Percentiles rank a stretch among this genome's conserved stretches.
Conservation (phyloP, 2,888 invertebrate genomes). For the Lasioglossum vierecki region DNA sequence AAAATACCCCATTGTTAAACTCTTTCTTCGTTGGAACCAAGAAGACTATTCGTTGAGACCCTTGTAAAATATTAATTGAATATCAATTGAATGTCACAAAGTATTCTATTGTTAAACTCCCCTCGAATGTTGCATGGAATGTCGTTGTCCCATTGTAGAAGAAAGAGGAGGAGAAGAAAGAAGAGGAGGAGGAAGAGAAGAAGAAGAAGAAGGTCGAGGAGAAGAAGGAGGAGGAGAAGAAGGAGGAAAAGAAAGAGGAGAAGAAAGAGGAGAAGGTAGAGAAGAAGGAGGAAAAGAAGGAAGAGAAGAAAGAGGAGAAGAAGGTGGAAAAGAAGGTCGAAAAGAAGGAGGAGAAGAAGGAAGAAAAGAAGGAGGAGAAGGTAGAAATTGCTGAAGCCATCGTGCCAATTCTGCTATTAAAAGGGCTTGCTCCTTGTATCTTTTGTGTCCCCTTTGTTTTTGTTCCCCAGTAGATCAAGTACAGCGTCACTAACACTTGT, state of each 20-base stretch:
- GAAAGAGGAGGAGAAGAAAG: slow-evolving; percentile 83
- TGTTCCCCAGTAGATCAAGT: not conserved
- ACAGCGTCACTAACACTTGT: not conserved
- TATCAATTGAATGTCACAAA: not conserved
- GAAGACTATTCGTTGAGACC: not conserved
- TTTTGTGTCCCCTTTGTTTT: not conserved
- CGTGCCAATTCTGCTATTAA: not conserved
- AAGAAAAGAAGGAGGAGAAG: slow-evolving; percentile 83
- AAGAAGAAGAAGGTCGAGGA: slow-evolving; percentile 71
- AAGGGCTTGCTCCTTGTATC: not conserved
- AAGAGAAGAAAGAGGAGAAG: slow-evolving; percentile 77
- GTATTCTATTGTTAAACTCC: not conserved
- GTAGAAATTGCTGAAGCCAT: slow-evolving; percentile 67
- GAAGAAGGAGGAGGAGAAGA: slow-evolving; percentile 70
- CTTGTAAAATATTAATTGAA: not conserved
- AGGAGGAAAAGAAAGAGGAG: slow-evolving; percentile 69
- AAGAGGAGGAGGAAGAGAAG: slow-evolving; percentile 66
- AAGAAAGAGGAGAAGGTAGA: slow-evolving; percentile 74
- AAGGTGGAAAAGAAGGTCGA: slow-evolving; percentile 83
- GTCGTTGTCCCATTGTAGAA: slow-evolving; percentile 73
- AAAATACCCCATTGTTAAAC: not conserved
- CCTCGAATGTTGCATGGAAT: slow-evolving; percentile 72
- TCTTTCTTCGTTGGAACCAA: not conserved
- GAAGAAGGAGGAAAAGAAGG: slow-evolving; percentile 83
- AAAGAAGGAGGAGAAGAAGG: slow-evolving; percentile 78